Conservation (phyloP, 2,888 invertebrate species). For the Drosophila cognata region DNA sequence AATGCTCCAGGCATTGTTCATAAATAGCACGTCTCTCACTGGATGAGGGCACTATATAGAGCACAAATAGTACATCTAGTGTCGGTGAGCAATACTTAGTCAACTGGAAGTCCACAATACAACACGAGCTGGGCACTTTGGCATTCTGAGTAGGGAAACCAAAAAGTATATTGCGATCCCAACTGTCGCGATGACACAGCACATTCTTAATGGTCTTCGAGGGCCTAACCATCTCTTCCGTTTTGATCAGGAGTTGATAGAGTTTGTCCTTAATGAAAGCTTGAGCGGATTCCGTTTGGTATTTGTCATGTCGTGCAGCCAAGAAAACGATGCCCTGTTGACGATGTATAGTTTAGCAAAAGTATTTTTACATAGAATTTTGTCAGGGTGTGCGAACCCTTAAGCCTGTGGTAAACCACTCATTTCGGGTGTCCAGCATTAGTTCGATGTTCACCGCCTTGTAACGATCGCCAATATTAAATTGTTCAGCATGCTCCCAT, state of each 20-base stretch:
- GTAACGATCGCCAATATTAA: conserved; percentile 69
- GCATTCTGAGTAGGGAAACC: conserved; percentile 64
- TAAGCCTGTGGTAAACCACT: conserved; percentile 75
- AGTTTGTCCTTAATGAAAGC: conserved; percentile 70
- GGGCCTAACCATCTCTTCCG: conserved; percentile 69
- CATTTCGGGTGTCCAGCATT: conserved; percentile 62
- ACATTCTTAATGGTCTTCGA: conserved; percentile 84
- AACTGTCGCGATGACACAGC: conserved; percentile 84
- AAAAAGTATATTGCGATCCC: conserved; percentile 84
- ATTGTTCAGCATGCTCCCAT: conserved; percentile 69
- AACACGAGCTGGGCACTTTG: conserved; percentile 83
- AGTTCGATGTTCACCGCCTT: conserved; percentile 63
- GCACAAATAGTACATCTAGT: conserved; percentile 86
- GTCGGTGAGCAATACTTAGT: conserved; percentile 86
- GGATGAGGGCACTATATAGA: conserved; percentile 85
- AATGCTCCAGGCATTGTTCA: conserved; percentile 83
- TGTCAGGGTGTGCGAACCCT: conserved; percentile 55
- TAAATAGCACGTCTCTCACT: conserved; percentile 82
- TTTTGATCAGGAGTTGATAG: conserved; percentile 55
- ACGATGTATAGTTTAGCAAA: neutral
- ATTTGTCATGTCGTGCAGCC: conserved; percentile 75
- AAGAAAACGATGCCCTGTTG: conserved; percentile 72
- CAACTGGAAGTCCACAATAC: conserved; percentile 87
- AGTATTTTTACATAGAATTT: no score
- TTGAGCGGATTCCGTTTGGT: conserved; percentile 62